Percentiles rank a stretch among this genome's conserved stretches.
Conservation (phyloP, 2,113 vertebrate genomes). For the Neodontobutis hainanensis region DNA sequence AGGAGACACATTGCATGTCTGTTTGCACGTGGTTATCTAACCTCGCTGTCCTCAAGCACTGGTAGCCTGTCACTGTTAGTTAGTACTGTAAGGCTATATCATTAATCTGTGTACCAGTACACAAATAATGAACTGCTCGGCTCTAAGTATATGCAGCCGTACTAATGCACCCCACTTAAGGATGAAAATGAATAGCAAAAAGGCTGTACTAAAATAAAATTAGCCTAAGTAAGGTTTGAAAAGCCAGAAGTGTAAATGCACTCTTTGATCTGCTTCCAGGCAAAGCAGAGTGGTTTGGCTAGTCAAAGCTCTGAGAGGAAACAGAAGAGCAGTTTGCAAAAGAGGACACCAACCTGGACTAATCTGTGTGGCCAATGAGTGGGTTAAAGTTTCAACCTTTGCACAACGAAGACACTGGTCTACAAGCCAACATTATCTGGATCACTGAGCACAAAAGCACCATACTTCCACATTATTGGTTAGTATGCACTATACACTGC, state of each 20-base stretch:
- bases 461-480: constrained; percentile 12
- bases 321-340: constrained; percentile 36
- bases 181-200: not conserved
- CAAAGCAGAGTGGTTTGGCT: constrained; percentile 32
- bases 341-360: constrained; percentile 32
- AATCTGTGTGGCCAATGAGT: constrained; percentile 44
- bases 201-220: not conserved
- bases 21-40: constrained; percentile 42
- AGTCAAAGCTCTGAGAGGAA: constrained; percentile 38
- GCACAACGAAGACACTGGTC: constrained; percentile 14
- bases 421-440: constrained; percentile 31
- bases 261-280: constrained; percentile 13
- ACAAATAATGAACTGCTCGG: constrained; percentile 34
- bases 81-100: constrained; percentile 30
- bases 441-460: constrained; percentile 9
- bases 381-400: constrained; percentile 61
- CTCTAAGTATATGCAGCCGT: not conserved
- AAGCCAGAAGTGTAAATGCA: not conserved
- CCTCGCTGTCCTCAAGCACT: constrained; percentile 29
- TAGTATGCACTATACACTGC: not conserved
- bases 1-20: constrained; percentile 41
- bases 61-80: constrained; percentile 59
- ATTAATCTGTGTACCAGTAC: constrained; percentile 39
- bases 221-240: not conserved
- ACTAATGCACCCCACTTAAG: not conserved